Evolutionary conservation across 2,888 invertebrate genomes (phyloP).

Genomic region (Taenaris catops): DNA sequence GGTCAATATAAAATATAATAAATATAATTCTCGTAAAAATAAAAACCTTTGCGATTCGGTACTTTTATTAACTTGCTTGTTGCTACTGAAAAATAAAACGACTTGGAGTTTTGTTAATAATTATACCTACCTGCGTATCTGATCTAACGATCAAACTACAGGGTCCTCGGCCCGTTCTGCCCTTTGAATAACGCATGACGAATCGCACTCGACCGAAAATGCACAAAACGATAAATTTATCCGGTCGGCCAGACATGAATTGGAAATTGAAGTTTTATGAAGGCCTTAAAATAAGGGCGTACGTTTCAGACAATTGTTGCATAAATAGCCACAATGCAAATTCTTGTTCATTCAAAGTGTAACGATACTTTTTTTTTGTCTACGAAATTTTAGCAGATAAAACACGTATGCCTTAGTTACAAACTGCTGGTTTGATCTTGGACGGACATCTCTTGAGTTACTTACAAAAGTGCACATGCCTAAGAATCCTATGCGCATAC

Average conservation of each 20-base stretch:
- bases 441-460: no score
- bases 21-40: no score
- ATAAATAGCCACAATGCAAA: constrained; percentile 18
- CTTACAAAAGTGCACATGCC: no score
- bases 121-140: constrained; percentile 1
- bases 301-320: constrained; percentile 20
- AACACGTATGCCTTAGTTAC: no score
- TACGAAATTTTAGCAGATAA: no score
- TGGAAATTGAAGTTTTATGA: constrained; percentile 27
- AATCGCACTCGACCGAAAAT: constrained; percentile 24
- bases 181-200: constrained; percentile 25
- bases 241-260: constrained; percentile 27
- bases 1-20: no score
- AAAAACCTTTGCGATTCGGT: no score
- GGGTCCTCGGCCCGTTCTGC: constrained; percentile 1
- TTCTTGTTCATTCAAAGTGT: no score
- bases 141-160: constrained; percentile 1
- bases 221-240: constrained; percentile 28
- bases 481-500: no score
- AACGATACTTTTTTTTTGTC: no score
- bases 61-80: no score
- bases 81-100: constrained; percentile 3
- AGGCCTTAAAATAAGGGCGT: constrained; percentile 23
- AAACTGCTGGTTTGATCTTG: no score
- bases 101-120: constrained; percentile 1